Conservation (phyloP, 37 sponge, comb jelly and placozoan genomes). For the Halisarca cf. caerulea region DNA sequence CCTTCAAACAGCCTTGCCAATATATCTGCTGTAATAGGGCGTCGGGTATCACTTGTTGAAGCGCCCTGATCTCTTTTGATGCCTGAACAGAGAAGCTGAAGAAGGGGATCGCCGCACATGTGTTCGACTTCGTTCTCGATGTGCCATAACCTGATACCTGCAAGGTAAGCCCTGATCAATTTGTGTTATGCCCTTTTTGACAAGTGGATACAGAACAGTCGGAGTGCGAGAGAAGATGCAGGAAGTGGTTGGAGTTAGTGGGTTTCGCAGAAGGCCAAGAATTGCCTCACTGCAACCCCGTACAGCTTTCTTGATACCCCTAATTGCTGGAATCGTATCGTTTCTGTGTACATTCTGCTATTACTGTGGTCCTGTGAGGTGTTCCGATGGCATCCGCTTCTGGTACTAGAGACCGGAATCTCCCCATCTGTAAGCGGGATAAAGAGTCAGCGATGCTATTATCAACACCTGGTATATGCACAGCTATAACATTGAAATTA, state of each 20-base stretch:
- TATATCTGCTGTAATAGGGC: constrained; percentile 29
- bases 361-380: background rate
- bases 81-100: constrained; percentile 15
- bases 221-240: constrained; percentile 18
- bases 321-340: background rate
- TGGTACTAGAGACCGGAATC: constrained; percentile 4
- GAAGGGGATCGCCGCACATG: background rate
- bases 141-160: constrained; percentile 38
- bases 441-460: constrained; percentile 59
- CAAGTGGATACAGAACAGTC: constrained; percentile 8
- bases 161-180: constrained; percentile 42
- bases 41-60: background rate
- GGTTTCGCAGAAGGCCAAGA: constrained; percentile 23
- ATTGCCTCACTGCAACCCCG: background rate
- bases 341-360: too few relatives aligned
- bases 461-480: constrained; percentile 33
- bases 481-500: background rate
- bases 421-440: constrained; percentile 4
- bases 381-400: constrained; percentile 6
- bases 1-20: constrained; percentile 3
- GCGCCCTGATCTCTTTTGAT: background rate
- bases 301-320: constrained; percentile 24
- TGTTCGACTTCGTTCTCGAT: background rate
- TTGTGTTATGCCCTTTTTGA: background rate
- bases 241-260: constrained; percentile 9